phyloP scores from a whole-genome alignment of 2,113 vertebrate genomes.

The Okapia johnstoni region DNA sequence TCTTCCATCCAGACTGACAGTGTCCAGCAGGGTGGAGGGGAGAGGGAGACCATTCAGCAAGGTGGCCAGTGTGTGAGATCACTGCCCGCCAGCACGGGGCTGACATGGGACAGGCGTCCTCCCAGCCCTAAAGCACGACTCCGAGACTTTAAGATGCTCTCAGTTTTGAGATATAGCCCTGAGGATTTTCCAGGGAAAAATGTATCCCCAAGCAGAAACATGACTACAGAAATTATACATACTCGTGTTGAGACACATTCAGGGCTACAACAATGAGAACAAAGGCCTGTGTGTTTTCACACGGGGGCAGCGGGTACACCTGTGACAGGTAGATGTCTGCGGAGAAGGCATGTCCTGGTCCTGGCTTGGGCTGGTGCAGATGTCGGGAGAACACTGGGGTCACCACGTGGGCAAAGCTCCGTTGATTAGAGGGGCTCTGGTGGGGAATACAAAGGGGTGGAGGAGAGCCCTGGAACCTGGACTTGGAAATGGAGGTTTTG shows the following conservation, averaged over 20 bases:
- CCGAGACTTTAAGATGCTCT: background rate
- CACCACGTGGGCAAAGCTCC: rapidly evolving
- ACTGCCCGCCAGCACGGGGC: background rate
- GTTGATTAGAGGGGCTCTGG: rapidly evolving
- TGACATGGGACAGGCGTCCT: rapidly evolving
- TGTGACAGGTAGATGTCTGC: rapidly evolving
- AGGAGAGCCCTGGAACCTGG: background rate
- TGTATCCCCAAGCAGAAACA: background rate
- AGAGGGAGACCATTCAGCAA: background rate
- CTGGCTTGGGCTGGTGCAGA: rapidly evolving
- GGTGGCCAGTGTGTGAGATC: background rate
- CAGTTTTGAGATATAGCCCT: background rate
- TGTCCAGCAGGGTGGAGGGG: background rate
- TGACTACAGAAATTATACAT: rapidly evolving
- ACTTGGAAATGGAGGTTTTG: background rate
- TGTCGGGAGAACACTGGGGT: rapidly evolving
- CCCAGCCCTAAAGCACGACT: background rate
- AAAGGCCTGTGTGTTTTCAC: rapidly evolving
- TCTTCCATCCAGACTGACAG: background rate
- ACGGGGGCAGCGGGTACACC: rapidly evolving
- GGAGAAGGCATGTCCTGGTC: rapidly evolving
- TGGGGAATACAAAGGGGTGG: no score
- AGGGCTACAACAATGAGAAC: rapidly evolving
- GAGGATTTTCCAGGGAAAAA: background rate
- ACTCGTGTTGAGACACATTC: background rate